Evolutionary conservation across 2,113 vertebrate species (phyloP).

Genomic region (Pseudorhombus dupliciocellatus): DNA sequence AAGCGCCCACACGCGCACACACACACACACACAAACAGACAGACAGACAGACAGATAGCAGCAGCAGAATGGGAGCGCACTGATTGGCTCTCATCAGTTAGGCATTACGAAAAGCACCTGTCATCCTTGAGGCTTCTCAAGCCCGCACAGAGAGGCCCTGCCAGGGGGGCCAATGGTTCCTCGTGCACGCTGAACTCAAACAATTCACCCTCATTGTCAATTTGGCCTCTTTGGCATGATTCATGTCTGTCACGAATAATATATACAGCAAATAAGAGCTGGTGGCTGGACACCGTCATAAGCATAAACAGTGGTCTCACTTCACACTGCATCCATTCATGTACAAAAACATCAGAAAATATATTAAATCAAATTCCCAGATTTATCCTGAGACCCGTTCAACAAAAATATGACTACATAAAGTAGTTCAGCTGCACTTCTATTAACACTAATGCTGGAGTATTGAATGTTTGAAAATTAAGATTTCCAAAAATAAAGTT

Average conservation of each 20-base stretch:
- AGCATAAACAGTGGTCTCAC: slow-evolving; percentile 9
- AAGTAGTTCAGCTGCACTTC: too few relatives aligned
- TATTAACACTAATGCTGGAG: too few relatives aligned
- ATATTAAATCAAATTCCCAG: neutral
- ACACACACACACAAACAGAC: slow-evolving; percentile 44
- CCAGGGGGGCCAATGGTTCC: slow-evolving; percentile 71
- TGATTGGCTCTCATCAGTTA: slow-evolving; percentile 93
- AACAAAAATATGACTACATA: neutral
- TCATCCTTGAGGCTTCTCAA: slow-evolving; percentile 85
- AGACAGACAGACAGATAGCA: slow-evolving; percentile 44
- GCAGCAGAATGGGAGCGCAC: slow-evolving; percentile 79
- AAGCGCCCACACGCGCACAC: slow-evolving; percentile 57
- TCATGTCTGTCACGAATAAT: slow-evolving; percentile 68
- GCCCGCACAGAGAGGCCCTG: slow-evolving; percentile 68
- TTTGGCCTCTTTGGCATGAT: slow-evolving; percentile 61
- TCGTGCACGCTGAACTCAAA: slow-evolving; percentile 75
- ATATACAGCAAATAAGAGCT: slow-evolving; percentile 54
- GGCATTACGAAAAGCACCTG: slow-evolving; percentile 94
- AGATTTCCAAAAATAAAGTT: too few relatives aligned
- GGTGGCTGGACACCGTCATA: slow-evolving; percentile 28
- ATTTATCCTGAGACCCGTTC: too few relatives aligned
- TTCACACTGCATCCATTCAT: neutral
- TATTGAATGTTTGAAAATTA: too few relatives aligned
- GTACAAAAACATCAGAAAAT: neutral
- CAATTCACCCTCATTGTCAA: slow-evolving; percentile 75